Percentiles rank a stretch among this genome's conserved stretches.
Evolutionary conservation across 1,140 invertebrate species (phyloP).

Genomic region (Pseudoatta argentina): DNA sequence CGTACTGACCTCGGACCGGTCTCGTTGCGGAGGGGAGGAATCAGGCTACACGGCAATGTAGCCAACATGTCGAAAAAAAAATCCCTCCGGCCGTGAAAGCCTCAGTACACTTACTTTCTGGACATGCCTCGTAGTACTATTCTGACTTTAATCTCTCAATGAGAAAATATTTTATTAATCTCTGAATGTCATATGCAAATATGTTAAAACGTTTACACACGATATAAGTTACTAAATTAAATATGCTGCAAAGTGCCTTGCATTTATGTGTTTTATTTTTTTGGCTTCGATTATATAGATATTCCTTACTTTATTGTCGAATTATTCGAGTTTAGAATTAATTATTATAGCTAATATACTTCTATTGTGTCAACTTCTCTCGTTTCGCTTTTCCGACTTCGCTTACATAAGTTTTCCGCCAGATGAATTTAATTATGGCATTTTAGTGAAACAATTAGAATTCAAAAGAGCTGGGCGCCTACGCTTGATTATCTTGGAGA

Average conservation of each 20-base stretch:
- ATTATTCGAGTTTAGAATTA: conserved; percentile 44
- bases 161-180: not conserved
- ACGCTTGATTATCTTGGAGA: conserved; percentile 24
- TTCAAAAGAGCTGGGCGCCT: conserved; percentile 23
- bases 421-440: conserved; percentile 50
- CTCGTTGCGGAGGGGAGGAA: no score
- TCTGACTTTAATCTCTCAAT: not conserved
- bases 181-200: not conserved
- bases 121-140: no score
- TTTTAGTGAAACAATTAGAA: conserved; percentile 51
- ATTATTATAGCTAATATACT: conserved; percentile 49
- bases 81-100: no score
- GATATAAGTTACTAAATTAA: not conserved
- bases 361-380: not conserved
- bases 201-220: not conserved
- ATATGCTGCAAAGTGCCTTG: not conserved
- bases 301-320: not conserved
- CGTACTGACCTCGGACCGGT: no score
- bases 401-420: conserved; percentile 21
- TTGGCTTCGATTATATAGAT: not conserved
- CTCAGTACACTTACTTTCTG: no score
- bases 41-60: no score
- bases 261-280: not conserved
- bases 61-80: no score
- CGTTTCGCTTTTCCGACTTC: not conserved